These are phyloP conservation scores for Clistopyga incitator DNA, from an alignment of 2,888 invertebrate genomes.

Conservation along the genomic window DNA sequence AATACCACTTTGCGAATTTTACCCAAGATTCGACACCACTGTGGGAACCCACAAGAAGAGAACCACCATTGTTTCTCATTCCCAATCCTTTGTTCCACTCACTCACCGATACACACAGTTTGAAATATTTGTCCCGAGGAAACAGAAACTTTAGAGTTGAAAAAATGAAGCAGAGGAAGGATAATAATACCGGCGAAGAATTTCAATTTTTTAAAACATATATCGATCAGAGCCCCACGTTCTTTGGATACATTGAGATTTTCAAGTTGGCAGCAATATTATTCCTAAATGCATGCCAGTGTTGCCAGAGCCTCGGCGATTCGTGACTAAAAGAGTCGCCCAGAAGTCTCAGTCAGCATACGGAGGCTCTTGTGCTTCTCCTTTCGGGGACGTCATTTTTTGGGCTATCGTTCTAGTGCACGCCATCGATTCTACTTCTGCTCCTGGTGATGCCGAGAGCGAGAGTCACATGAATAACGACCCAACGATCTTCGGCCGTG, in stretches of 20 bases:
- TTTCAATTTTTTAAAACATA: constrained; percentile 48
- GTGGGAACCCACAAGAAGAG: constrained; percentile 39
- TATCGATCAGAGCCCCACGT: constrained; percentile 31
- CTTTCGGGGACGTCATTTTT: constrained; percentile 48
- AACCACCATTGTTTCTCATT: constrained; percentile 58
- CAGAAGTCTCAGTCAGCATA: constrained; percentile 6
- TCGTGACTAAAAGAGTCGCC: constrained; percentile 30
- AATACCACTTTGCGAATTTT: constrained; percentile 75
- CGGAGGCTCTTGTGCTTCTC: constrained; percentile 38
- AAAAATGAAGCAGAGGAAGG: constrained; percentile 21
- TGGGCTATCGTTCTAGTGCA: constrained; percentile 40
- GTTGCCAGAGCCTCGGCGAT: constrained; percentile 15
- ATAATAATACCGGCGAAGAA: constrained; percentile 51
- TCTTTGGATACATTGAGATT: constrained; percentile 2
- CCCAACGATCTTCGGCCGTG: constrained; percentile 48
- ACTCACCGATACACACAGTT: constrained; percentile 27
- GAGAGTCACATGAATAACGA: constrained; percentile 63
- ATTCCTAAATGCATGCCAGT: constrained; percentile 23
- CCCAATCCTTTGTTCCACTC: constrained; percentile 40
- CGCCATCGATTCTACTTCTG: constrained; percentile 44
- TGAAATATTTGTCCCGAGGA: constrained; percentile 58
- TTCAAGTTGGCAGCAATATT: not conserved
- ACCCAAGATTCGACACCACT: constrained; percentile 47
- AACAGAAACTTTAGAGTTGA: constrained; percentile 57
- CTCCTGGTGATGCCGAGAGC: constrained; percentile 53